These are phyloP conservation scores for Cepaea hortensis DNA, from an alignment of 2,888 invertebrate genomes.

Conservation along the genomic window DNA sequence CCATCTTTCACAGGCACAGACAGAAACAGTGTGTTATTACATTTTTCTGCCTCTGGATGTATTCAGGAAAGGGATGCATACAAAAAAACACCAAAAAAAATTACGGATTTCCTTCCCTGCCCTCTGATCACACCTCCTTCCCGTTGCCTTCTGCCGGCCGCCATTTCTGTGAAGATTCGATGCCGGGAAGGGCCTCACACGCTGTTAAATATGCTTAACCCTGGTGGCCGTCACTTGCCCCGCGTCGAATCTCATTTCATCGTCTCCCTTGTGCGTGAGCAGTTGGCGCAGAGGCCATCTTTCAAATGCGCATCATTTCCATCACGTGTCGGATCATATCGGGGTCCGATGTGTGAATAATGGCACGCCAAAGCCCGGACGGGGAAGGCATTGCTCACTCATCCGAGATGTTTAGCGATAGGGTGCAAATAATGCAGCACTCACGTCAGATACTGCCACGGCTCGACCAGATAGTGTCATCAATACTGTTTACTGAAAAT, in stretches of 20 bases:
- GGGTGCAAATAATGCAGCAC: slow-evolving; percentile 37
- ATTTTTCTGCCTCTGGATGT: background rate
- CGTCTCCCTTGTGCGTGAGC: slow-evolving; percentile 38
- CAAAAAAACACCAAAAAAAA: background rate
- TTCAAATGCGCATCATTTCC: slow-evolving; percentile 48
- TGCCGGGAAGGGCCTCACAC: slow-evolving; percentile 43
- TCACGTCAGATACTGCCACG: slow-evolving; percentile 34
- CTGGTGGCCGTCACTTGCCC: slow-evolving; percentile 42
- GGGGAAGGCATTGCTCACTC: slow-evolving; percentile 29
- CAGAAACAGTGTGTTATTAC: too few species aligned
- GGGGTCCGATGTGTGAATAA: slow-evolving; percentile 45
- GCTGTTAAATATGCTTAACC: slow-evolving; percentile 47
- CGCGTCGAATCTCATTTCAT: slow-evolving; percentile 41
- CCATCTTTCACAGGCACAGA: too few species aligned
- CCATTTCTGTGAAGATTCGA: slow-evolving; percentile 8
- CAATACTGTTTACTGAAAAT: slow-evolving; percentile 26
- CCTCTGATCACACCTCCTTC: slow-evolving; percentile 23
- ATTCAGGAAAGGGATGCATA: background rate
- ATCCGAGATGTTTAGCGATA: slow-evolving; percentile 39
- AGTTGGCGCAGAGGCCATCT: slow-evolving; percentile 38
- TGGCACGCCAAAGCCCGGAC: slow-evolving; percentile 29
- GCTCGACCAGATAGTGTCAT: slow-evolving; percentile 32
- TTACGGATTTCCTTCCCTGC: background rate
- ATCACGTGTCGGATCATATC: slow-evolving; percentile 47
- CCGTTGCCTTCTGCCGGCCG: slow-evolving; percentile 18